Percentiles rank a stretch among this genome's conserved stretches.
These are phyloP conservation scores for Helogale parvula DNA, from an alignment of 2,113 vertebrate genomes.

Conservation along the genomic window DNA sequence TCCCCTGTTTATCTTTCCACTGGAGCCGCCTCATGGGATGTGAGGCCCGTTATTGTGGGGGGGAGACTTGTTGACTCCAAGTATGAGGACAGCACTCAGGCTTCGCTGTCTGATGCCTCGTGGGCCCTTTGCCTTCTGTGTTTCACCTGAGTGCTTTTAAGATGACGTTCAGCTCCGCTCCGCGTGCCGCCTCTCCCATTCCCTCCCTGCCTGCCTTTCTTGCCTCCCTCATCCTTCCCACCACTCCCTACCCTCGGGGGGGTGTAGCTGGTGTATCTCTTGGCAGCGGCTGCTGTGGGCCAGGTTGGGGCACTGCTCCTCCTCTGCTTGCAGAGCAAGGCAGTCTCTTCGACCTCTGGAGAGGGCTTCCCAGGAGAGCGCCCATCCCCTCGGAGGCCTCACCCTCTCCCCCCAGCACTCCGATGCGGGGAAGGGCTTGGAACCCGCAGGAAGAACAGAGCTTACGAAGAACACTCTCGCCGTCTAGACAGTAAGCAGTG, in stretches of 20 bases:
- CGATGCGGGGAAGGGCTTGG: background rate
- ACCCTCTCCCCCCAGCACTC: background rate
- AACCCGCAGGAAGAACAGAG: background rate
- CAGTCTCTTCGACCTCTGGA: background rate
- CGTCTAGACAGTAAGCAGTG: background rate
- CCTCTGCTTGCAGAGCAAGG: background rate
- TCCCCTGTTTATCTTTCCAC: background rate
- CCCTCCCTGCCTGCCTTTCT: background rate
- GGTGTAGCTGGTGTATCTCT: conserved; percentile 5
- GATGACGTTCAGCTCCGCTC: background rate
- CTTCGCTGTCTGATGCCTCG: background rate
- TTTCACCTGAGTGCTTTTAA: background rate
- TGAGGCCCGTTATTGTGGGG: background rate
- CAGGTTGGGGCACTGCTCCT: background rate
- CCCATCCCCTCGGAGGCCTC: background rate
- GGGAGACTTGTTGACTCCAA: background rate
- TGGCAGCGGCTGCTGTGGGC: conserved; percentile 16
- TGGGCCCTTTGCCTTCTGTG: background rate
- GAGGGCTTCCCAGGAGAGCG: conserved; percentile 54
- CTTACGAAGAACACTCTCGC: background rate
- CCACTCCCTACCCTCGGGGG: background rate
- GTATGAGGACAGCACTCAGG: background rate
- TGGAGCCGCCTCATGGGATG: background rate
- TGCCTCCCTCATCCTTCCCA: background rate
- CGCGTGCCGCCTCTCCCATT: background rate